These are phyloP conservation scores for Hipparchia semele DNA, from an alignment of 2,888 invertebrate species.

Conservation along the genomic window DNA sequence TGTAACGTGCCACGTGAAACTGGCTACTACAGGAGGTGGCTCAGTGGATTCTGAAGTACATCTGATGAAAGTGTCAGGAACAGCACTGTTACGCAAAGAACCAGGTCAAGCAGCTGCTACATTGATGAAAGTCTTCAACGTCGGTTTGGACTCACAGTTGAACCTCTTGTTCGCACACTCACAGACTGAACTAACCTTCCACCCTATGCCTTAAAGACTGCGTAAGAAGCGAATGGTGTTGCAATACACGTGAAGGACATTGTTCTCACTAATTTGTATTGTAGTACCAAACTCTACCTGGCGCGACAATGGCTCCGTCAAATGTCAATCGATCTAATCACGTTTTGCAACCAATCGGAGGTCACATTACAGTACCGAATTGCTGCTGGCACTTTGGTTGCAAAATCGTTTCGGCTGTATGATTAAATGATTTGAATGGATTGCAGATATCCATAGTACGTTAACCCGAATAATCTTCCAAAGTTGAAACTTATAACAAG, in stretches of 20 bases:
- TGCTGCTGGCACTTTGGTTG: constrained; percentile 55
- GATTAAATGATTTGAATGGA: constrained; percentile 40
- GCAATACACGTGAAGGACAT: constrained; percentile 51
- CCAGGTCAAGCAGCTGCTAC: constrained; percentile 80
- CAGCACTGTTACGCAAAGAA: constrained; percentile 85
- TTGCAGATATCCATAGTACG: constrained; percentile 39
- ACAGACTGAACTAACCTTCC: constrained; percentile 85
- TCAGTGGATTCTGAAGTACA: constrained; percentile 83
- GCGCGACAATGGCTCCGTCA: constrained; percentile 76
- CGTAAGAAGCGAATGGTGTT: constrained; percentile 64
- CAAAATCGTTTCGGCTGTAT: constrained; percentile 50
- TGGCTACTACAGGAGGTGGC: constrained; percentile 83
- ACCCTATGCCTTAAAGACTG: constrained; percentile 76
- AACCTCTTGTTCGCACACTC: constrained; percentile 86
- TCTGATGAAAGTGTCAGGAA: constrained; percentile 86
- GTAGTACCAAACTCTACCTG: constrained; percentile 66
- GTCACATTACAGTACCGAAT: constrained; percentile 44
- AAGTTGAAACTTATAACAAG: constrained; percentile 7
- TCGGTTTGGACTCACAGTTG: constrained; percentile 87
- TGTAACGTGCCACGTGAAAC: constrained; percentile 86
- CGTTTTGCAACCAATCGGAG: constrained; percentile 65
- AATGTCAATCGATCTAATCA: constrained; percentile 68
- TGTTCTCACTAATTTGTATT: constrained; percentile 50
- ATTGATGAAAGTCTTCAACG: constrained; percentile 84
- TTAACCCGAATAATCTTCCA: constrained; percentile 4